Base-by-base conservation (phyloP, 37 sponge, comb jelly and placozoan species). In the Cliona cf. orientalis region DNA sequence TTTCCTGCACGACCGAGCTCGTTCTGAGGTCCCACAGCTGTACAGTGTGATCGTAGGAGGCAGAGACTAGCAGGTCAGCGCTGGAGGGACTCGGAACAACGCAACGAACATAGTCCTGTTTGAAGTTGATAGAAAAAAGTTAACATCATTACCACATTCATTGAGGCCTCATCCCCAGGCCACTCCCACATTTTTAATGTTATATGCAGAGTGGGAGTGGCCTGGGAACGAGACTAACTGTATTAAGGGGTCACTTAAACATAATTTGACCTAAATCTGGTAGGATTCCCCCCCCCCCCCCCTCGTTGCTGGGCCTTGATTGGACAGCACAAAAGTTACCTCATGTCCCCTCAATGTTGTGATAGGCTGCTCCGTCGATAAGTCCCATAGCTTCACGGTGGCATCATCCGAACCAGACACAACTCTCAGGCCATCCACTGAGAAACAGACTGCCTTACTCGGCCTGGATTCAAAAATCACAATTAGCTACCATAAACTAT, bases 21-120 rank as follows among this genome's bases (percentile, higher is more conserved):
- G 75, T 42, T n/a, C 95, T 65, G 59, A 79, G 58, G 69, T 99
- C 99, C 99, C 99, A 99, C 38, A 96, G 81, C 7, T 75, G 40
- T 1, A 99, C 75, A 17, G 91, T 88, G 86, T 99, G 99, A 69
- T 99, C 99, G 67, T 96, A 99, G 14, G 97, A 94, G 22, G 94
- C 95, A 19, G 86, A 77, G 29, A 94, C 42, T 2, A 82, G 75
- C 36, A 97, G 76, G 42, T 81, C 60, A 31, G 39, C 17, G 32
- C 67, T 78, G 44, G 84, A 71, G 0, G 84, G 83, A 31, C 42
- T 78, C 2, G 72, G 67, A 5, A 69, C 66, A 32, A 91, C 69
- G 6, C 71, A 42, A 17, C 91, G 68, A 5, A 96, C 73, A 64
- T 97, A 93, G 69, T 97, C 94, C 87, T 87, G 43, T 1, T 22